Evolutionary conservation across 2,797 vertebrate genomes (phyloP), one percentile per base, ranked within the genome.

Genomic region (Esox masquinongy): DNA sequence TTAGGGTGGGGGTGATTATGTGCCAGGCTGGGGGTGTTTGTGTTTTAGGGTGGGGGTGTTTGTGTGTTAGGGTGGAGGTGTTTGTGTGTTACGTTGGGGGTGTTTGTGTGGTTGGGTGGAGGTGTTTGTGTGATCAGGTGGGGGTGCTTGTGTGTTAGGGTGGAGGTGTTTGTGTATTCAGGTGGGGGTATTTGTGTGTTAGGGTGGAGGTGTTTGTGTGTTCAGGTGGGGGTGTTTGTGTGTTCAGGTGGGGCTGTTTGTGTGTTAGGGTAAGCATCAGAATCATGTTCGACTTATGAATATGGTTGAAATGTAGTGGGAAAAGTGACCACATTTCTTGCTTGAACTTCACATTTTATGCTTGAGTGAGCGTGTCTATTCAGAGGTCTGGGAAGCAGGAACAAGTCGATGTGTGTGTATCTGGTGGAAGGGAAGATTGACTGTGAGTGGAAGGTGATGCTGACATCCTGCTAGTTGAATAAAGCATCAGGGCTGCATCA

Each of bases 281-380:
- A 83, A 84, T 78, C 29, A 19, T 56, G 50, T 51, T 19, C 77
- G 80, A 79, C 74, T 79, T 39, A 75, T 77, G 88, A 89, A 89
- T 84, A 80, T 83, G 83, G 85, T 87, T 85, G 83, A 90, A 91
- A 82, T 84, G 9, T 50, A 70, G 81, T 81, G 77, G 73, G 80
- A 82, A 85, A 83, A 79, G 79, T 75, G 82, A 88, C 82, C 80
- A 86, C 82, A 83, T 86, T 71, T 92, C 84, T 89, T 88, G 90
- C 87, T 86, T 90, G 82, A 91, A 91, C 88, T 88, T 92, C 82
- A 85, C 86, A 92, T 93, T 92, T 90, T 89, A 85, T 91, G 92
- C 92, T 92, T 49, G 76, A 83, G 84, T 86, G 84, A 92, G 90
- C 90, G 68, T 90, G 88, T 89, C 87, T 84, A 68, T 78, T 79